phyloP scores from a whole-genome alignment of 2,888 invertebrate species.

The Helicoverpa assulta region DNA sequence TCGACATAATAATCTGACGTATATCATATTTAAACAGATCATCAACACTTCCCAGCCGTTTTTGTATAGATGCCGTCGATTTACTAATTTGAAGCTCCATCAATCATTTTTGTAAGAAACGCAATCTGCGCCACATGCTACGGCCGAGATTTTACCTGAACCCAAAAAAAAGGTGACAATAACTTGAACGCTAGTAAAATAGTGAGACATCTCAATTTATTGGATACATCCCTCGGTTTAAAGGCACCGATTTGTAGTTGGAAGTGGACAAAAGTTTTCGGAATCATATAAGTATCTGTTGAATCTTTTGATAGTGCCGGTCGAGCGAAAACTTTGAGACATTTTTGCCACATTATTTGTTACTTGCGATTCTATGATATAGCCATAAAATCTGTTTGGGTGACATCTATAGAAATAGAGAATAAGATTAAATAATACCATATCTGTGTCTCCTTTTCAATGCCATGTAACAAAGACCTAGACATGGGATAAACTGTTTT shows the following conservation, averaged over 20 bases:
- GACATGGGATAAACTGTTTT: constrained; percentile 19
- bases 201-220: constrained; percentile 88
- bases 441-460: constrained; percentile 39
- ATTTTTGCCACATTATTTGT: constrained; percentile 48
- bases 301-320: constrained; percentile 73
- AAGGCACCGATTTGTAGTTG: constrained; percentile 67
- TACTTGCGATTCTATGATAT: constrained; percentile 47
- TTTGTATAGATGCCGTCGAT: constrained; percentile 72
- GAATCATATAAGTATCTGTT: constrained; percentile 41
- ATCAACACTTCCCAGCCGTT: constrained; percentile 75
- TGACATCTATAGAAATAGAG: constrained; percentile 46
- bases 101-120: constrained; percentile 84
- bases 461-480: constrained; percentile 25
- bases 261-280: constrained; percentile 60
- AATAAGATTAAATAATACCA: constrained; percentile 37
- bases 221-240: constrained; percentile 68
- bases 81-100: constrained; percentile 83
- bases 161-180: constrained; percentile 84
- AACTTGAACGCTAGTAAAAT: constrained; percentile 81
- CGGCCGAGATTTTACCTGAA: constrained; percentile 81
- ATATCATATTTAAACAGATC: constrained; percentile 73
- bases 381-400: constrained; percentile 48
- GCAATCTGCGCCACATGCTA: constrained; percentile 81
- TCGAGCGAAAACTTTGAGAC: constrained; percentile 45
- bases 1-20: constrained; percentile 65